Conservation (phyloP, 2,797 vertebrate species). For the Crenichthys baileyi region DNA sequence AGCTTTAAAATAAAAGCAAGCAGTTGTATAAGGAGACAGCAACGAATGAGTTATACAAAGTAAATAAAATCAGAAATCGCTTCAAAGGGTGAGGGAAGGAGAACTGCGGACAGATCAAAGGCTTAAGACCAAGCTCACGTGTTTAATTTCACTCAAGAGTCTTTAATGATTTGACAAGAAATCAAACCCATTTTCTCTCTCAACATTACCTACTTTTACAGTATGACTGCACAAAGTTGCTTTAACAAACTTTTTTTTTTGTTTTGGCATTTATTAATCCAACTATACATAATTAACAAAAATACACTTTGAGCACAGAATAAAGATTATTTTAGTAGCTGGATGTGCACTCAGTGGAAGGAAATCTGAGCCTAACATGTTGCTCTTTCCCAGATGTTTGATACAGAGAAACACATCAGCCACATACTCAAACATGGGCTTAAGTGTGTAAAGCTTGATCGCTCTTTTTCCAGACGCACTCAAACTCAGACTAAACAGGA, state of each 20-base stretch:
- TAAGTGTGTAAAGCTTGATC: conserved; percentile 25
- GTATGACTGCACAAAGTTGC: background rate
- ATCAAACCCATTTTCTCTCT: background rate
- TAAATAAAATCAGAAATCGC: conserved; percentile 26
- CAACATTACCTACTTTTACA: background rate
- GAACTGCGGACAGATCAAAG: background rate
- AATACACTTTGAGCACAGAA: background rate
- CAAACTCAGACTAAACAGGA: conserved; percentile 79
- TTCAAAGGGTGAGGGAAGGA: background rate
- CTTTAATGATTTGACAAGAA: background rate
- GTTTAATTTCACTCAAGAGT: background rate
- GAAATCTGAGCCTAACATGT: conserved; percentile 27
- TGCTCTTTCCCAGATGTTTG: conserved; percentile 34
- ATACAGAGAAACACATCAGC: conserved; percentile 1
- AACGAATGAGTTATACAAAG: conserved; percentile 39
- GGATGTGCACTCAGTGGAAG: background rate
- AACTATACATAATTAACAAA: background rate
- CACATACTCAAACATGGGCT: conserved; percentile 2
- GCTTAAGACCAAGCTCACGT: background rate
- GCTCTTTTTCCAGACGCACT: conserved; percentile 67
- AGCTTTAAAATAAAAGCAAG: conserved; percentile 25
- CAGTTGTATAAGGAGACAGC: conserved; percentile 33
- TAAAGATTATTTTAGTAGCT: conserved; percentile 5
- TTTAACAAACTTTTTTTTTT: background rate
- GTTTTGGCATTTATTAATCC: background rate